Base-by-base conservation (phyloP, 2,797 vertebrate genomes). In the Myotis pilosus region DNA sequence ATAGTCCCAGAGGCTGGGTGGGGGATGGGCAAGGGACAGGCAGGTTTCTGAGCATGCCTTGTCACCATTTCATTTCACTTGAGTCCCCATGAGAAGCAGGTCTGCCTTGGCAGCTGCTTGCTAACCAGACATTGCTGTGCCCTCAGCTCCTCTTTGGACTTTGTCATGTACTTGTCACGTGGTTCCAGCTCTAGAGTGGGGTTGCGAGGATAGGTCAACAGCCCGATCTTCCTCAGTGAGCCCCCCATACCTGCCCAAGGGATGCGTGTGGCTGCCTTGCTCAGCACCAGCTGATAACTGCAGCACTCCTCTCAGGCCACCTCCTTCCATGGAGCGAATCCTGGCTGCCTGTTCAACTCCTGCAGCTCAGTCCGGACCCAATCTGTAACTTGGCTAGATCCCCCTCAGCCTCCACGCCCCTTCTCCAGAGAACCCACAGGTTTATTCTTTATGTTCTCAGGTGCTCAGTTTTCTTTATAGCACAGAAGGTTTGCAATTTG, bases 11-110 rank as follows among this genome's bases (percentile, higher is more conserved):
- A 66, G 2, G 55, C 38, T 36, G 20, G 22, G 28, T 3, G 33
- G 69, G 38, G n/a, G 30, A 0, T 0, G 0, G 44, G 44, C 38
- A 10, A 15, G 36, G 19, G 7, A 28, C 9, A 13, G 38, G 38
- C 22, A 20, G 11, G 1, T 16, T 49, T 74, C 25, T 83, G 38
- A 79, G 49, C 25, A 0, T 2, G 36, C 36, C 6, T 51, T 47
- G 20, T 76, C 7, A 36, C 49, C 6, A 36, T 69, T n/a, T 33
- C 23, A 25, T 85, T 22, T n/a, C 68, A 33, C 30, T 20, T 1
- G 44, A 20, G 47, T 33, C 74, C 47, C 74, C n/a, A n/a, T 25
- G 16, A 33, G 20, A 81, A n/a, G 47, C 33, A 41, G 30, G 38
- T 51, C 75, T 38, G 17, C n/a, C 0, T 4, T 6, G 55, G 41